Conservation (phyloP, 2,797 vertebrate genomes). For the Onychomys leucogaster region DNA sequence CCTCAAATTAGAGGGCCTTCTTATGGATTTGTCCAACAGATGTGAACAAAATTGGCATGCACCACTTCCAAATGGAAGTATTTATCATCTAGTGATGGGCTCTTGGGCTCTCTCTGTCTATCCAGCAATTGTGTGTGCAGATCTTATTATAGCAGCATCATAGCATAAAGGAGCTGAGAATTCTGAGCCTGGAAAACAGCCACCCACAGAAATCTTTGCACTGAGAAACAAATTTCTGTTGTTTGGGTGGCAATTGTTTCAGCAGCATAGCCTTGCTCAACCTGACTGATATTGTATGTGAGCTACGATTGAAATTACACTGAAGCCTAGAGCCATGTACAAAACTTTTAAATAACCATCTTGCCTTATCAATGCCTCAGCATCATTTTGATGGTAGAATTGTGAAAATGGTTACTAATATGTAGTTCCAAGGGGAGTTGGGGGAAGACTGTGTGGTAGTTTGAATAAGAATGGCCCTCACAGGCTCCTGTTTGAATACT, state of each 20-base stretch:
- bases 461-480: not conserved
- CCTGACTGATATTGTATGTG: not conserved
- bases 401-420: not conserved
- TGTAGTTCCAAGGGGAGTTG: not conserved
- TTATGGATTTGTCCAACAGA: not conserved
- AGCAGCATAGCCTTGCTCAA: not conserved
- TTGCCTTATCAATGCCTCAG: not conserved
- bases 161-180: conserved; percentile 13
- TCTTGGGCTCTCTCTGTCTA: not conserved
- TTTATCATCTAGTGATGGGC: not conserved
- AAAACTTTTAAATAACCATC: not conserved
- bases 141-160: not conserved
- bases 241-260: not conserved
- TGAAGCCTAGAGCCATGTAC: not conserved
- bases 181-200: not conserved
- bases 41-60: not conserved
- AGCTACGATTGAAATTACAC: not conserved
- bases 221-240: not conserved
- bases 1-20: not conserved
- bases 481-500: not conserved
- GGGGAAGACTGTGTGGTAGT: not conserved
- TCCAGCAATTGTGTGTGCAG: not conserved
- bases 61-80: not conserved
- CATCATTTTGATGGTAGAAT: not conserved
- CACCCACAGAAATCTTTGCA: not conserved